phyloP scores from a whole-genome alignment of 2,888 invertebrate genomes.

The Mythimna vitellina region DNA sequence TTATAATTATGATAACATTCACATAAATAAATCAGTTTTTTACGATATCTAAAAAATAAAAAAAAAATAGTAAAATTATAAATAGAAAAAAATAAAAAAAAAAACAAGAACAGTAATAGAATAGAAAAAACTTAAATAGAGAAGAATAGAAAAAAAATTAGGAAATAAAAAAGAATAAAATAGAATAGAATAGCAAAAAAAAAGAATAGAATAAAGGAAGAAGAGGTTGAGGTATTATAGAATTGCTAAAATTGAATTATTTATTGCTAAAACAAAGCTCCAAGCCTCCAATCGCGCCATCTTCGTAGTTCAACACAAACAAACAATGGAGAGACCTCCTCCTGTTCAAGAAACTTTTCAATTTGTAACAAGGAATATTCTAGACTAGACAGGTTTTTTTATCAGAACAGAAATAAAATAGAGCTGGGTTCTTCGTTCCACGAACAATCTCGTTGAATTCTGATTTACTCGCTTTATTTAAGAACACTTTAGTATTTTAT shows the following conservation, averaged over 20 bases:
- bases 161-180: too few species aligned
- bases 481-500: conserved; percentile 13
- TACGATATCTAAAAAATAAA: too few species aligned
- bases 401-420: conserved; percentile 41
- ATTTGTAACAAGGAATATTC: conserved; percentile 64
- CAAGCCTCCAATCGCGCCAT: neutral
- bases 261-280: neutral
- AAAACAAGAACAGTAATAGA: too few species aligned
- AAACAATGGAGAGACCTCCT: conserved; percentile 37
- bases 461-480: conserved; percentile 48
- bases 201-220: too few species aligned
- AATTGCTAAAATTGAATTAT: neutral
- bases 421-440: conserved; percentile 24
- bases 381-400: conserved; percentile 44
- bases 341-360: conserved; percentile 64
- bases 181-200: too few species aligned
- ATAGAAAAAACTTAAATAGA: too few species aligned
- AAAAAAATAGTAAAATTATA: too few species aligned
- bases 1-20: too few species aligned
- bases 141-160: too few species aligned
- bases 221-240: too few species aligned
- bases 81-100: too few species aligned
- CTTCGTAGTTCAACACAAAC: conserved; percentile 28
- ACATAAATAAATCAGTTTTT: too few species aligned
- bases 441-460: conserved; percentile 37